Base-by-base conservation (phyloP, 2,888 invertebrate species). In the Heliconius charithonia region DNA sequence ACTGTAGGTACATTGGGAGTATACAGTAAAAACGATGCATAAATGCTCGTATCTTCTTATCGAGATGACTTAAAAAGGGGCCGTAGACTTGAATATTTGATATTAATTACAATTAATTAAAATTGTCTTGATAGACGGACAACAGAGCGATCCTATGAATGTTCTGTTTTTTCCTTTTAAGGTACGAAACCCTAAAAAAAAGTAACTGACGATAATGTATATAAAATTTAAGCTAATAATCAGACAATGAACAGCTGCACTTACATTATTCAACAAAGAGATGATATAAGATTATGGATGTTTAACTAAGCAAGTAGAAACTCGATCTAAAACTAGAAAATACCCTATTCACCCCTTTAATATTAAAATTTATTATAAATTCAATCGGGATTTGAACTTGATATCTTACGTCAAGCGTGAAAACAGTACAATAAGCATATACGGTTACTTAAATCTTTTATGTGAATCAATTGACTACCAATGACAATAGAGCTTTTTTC, bases 381-480 rank as follows among this genome's bases (percentile, higher is more conserved):
- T 45, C 77, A 72, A 72, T 67, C 72, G 59, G 81, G 72, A 72
- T 62, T 79, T 71, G 80, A 80, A 80, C 72, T 71, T 76, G 73
- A 77, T 79, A 66, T 63, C 75, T 79, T 75, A 45, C 71, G 78
- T 81, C 65, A 66, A 71, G 80, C 81, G 76, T 79, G 59, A 71
- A 80, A 80, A 79, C 59, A n/a, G 41, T 74, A 78, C 78, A 78
- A 78, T 78, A 45, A 45, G 78, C 12, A n/a, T 74, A 74, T 78
- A 66, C 73, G 73, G 73, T 78, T 78, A 73, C 77, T 67, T 73
- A 41, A 62, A 63, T 19, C 25, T 45, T 78, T 78, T 74, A 16
- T 78, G 62, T 65, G 22, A 74, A 45, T 45, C 41, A 65, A 74
- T 74, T 41, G 74, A 37, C 25, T 74, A 62, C 12, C n/a, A 32